Percentiles rank a stretch among this genome's conserved stretches.
Conservation (phyloP, 2,797 vertebrate genomes). For the Yasuhikotakia modesta region DNA sequence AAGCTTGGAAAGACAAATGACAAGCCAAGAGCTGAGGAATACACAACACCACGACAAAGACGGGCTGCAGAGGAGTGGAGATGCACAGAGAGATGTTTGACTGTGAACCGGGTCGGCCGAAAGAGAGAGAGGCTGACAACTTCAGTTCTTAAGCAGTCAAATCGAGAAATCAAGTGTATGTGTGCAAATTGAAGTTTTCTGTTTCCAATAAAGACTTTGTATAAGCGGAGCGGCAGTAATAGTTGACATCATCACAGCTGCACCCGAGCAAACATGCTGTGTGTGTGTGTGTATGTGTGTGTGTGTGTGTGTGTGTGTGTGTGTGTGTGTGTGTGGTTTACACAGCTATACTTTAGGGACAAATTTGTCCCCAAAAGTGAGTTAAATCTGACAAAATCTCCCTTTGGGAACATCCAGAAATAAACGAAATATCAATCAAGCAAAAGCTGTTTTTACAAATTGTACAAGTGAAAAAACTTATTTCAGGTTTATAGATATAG, state of each 20-base stretch:
- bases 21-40: constrained; percentile 81
- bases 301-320: not conserved
- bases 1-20: constrained; percentile 83
- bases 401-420: not conserved
- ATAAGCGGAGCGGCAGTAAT: constrained; percentile 89
- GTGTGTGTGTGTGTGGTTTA: not conserved
- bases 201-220: constrained; percentile 89
- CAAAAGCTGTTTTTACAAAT: not conserved
- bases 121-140: not conserved
- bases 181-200: constrained; percentile 80
- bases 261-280: constrained; percentile 75
- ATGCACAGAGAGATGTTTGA: constrained; percentile 7
- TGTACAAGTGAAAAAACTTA: not conserved
- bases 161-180: constrained; percentile 61
- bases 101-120: constrained; percentile 11
- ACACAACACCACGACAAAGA: constrained; percentile 70
- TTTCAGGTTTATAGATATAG: not conserved
- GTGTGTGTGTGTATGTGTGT: not conserved
- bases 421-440: not conserved
- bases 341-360: not conserved
- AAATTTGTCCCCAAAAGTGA: constrained; percentile 3
- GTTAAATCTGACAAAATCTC: constrained; percentile 12
- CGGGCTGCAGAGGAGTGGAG: constrained; percentile 50
- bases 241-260: constrained; percentile 91
- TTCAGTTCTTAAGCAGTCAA: constrained; percentile 60